Evolutionary conservation across 2,888 invertebrate species (phyloP).

Genomic region (Napeogenes sylphis): DNA sequence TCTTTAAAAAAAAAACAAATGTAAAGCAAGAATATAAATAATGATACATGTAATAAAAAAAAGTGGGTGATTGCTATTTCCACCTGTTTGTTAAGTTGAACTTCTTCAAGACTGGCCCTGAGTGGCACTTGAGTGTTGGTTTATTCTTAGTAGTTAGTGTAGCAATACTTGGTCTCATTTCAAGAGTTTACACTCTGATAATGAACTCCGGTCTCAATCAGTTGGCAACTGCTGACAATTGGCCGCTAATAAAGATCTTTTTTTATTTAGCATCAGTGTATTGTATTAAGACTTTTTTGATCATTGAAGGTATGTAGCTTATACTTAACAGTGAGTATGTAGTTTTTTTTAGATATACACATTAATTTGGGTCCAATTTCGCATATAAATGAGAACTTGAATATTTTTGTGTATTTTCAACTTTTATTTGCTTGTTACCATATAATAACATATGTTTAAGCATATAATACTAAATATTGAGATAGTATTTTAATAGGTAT

Average conservation of each 20-base stretch:
- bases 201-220: background rate
- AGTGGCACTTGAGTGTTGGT: slow-evolving; percentile 24
- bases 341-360: slow-evolving; percentile 8
- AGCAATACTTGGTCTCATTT: background rate
- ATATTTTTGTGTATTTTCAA: background rate
- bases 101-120: slow-evolving; percentile 47
- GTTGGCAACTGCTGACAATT: background rate
- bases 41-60: background rate
- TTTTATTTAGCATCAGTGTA: too few relatives aligned
- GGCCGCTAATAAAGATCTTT: background rate
- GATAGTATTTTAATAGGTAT: too few relatives aligned
- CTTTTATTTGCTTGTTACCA: too few relatives aligned
- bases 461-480: too few relatives aligned
- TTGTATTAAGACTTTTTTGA: too few relatives aligned
- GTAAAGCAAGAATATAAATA: background rate
- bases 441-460: too few relatives aligned
- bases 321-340: too few relatives aligned
- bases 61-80: background rate
- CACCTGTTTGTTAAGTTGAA: slow-evolving; percentile 10
- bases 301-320: too few relatives aligned
- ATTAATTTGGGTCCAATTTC: slow-evolving; percentile 20
- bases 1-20: too few relatives aligned
- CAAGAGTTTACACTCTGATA: background rate
- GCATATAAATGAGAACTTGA: slow-evolving; percentile 2
- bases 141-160: slow-evolving; percentile 5